Percentiles rank a stretch among this genome's conserved stretches.
These are phyloP conservation scores for Psilopsiagon aurifrons DNA, from an alignment of 2,113 vertebrate genomes.

Conservation along the genomic window DNA sequence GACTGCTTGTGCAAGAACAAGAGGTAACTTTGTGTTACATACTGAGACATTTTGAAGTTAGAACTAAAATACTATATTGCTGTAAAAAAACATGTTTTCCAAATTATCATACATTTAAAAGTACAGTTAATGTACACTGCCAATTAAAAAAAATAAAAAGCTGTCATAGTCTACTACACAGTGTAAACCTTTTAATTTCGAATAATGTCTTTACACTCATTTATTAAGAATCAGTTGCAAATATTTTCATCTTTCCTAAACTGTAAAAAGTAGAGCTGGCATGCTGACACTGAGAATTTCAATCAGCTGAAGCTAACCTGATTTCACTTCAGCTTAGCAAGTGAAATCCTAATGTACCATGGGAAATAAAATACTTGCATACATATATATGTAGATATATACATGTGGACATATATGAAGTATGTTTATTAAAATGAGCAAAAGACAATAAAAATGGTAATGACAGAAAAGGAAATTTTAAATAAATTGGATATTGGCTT, in stretches of 20 bases:
- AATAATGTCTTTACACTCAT: neutral
- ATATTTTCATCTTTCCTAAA: neutral
- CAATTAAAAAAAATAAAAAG: neutral
- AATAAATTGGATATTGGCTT: neutral
- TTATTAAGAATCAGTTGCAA: neutral
- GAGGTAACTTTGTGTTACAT: neutral
- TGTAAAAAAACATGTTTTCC: neutral
- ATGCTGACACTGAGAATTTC: neutral
- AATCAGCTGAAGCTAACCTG: neutral
- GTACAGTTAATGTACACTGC: fast-evolving
- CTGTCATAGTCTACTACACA: neutral
- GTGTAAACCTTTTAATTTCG: neutral
- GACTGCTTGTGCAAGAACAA: neutral
- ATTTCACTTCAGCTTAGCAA: neutral
- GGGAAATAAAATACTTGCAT: neutral
- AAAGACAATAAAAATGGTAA: neutral
- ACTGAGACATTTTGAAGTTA: neutral
- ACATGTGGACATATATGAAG: neutral
- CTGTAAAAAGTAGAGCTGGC: neutral
- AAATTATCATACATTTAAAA: neutral
- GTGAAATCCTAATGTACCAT: neutral
- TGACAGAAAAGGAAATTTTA: neutral
- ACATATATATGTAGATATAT: neutral
- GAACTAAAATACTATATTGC: neutral
- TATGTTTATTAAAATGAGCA: neutral